Percentiles rank a stretch among this genome's conserved stretches.
phyloP scores from a whole-genome alignment of 2,113 vertebrate genomes.

The Ptyas mucosa region DNA sequence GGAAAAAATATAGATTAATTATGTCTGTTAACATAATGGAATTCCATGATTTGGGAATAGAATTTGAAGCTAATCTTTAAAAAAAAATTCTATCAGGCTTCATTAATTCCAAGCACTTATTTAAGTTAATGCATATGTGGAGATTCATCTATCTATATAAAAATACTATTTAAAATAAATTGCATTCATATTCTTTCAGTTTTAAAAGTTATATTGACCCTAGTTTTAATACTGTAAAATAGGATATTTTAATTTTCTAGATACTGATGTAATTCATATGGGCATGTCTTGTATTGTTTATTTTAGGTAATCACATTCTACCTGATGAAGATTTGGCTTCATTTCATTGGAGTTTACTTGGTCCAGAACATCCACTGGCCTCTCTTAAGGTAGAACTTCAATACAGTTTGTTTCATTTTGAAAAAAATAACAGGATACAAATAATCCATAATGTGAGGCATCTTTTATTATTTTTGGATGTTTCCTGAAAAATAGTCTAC shows the following conservation, averaged over 20 bases:
- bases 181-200: neutral
- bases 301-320: conserved; percentile 94
- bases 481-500: neutral
- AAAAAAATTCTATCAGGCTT: neutral
- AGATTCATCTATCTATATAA: neutral
- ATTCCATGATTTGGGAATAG: neutral
- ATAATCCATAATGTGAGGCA: conserved; percentile 4
- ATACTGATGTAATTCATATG: neutral
- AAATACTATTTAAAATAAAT: neutral
- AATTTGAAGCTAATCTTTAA: neutral
- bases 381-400: conserved; percentile 85
- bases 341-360: conserved; percentile 97
- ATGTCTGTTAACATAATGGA: neutral
- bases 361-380: conserved; percentile 93
- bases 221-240: neutral
- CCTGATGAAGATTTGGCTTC: conserved; percentile 98
- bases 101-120: neutral
- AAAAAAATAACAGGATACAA: neutral
- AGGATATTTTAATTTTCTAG: neutral
- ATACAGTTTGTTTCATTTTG: conserved; percentile 31
- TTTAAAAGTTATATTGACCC: conserved; percentile 17
- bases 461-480: neutral
- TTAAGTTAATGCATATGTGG: neutral
- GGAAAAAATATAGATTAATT: conserved; percentile 6
- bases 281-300: conserved; percentile 42